These are phyloP conservation scores for Brachynemurus nebulosus DNA, from an alignment of 2,888 invertebrate species.

Conservation along the genomic window DNA sequence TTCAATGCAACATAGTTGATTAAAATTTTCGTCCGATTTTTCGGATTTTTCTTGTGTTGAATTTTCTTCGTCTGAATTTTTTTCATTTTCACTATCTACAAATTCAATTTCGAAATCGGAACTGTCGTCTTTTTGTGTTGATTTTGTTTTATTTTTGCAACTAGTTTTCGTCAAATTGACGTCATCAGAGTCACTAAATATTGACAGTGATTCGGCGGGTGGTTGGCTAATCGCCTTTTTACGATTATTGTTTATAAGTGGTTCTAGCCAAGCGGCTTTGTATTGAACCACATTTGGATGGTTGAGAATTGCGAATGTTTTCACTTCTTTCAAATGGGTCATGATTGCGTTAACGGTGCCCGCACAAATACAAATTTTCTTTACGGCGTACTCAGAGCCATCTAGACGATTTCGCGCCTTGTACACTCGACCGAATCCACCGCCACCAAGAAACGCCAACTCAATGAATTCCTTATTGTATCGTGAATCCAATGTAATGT, in stretches of 20 bases:
- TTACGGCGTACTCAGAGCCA: constrained; percentile 64
- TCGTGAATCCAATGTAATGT: constrained; percentile 44
- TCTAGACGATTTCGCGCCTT: constrained; percentile 63
- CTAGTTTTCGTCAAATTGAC: constrained; percentile 26
- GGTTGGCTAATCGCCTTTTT: not conserved
- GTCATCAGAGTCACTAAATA: constrained; percentile 31
- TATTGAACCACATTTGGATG: constrained; percentile 72
- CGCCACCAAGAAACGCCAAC: constrained; percentile 51
- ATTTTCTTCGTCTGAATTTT: constrained; percentile 20
- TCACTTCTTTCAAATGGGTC: constrained; percentile 60
- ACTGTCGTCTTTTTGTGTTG: constrained; percentile 25
- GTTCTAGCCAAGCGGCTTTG: constrained; percentile 73
- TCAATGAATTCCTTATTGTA: constrained; percentile 59
- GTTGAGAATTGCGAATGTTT: constrained; percentile 62
- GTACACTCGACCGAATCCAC: constrained; percentile 66
- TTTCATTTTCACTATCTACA: constrained; percentile 25
- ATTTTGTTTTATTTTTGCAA: constrained; percentile 27
- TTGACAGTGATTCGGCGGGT: too few relatives aligned
- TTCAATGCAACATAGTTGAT: constrained; percentile 8
- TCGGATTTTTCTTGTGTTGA: constrained; percentile 16
- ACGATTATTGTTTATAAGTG: constrained; percentile 31
- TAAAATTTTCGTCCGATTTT: constrained; percentile 8
- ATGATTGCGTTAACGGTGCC: constrained; percentile 46
- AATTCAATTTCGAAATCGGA: constrained; percentile 27
- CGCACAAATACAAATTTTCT: constrained; percentile 55